Evolutionary conservation across 2,888 invertebrate genomes (phyloP).

Genomic region (Lasioglossum calceatum): DNA sequence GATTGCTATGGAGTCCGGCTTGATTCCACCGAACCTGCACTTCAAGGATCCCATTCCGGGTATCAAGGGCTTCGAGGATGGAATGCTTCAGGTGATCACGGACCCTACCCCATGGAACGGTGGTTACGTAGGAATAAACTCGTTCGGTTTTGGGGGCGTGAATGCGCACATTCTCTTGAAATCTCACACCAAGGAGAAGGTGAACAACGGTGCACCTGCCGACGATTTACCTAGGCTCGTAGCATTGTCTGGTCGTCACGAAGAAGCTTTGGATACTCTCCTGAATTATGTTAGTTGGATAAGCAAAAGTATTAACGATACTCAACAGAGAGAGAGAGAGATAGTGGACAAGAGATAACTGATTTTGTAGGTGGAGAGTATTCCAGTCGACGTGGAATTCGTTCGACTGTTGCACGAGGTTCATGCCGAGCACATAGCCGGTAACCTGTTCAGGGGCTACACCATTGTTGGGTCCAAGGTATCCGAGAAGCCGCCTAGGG

Average conservation of each 20-base stretch:
- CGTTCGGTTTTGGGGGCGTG: constrained; percentile 97
- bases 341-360: neutral
- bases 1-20: constrained; percentile 92
- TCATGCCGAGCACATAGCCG: constrained; percentile 85
- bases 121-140: constrained; percentile 92
- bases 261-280: constrained; percentile 89
- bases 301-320: neutral
- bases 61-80: constrained; percentile 87
- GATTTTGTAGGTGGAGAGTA: constrained; percentile 83
- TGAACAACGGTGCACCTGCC: constrained; percentile 87
- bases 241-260: constrained; percentile 91
- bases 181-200: constrained; percentile 87
- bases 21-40: constrained; percentile 95
- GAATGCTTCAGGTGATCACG: constrained; percentile 90
- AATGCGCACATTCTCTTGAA: constrained; percentile 91
- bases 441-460: constrained; percentile 83
- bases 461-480: no score
- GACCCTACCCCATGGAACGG: constrained; percentile 89
- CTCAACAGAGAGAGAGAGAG: neutral
- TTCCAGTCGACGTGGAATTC: constrained; percentile 87
- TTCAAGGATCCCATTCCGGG: constrained; percentile 88
- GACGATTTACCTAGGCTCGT: constrained; percentile 91
- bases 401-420: constrained; percentile 87
- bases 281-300: constrained; percentile 86
- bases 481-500: no score